A percentile compares a stretch with the other conserved stretches of the same genome.
Evolutionary conservation across 2,797 vertebrate species (phyloP).

Genomic region (Myotis pilosus): DNA sequence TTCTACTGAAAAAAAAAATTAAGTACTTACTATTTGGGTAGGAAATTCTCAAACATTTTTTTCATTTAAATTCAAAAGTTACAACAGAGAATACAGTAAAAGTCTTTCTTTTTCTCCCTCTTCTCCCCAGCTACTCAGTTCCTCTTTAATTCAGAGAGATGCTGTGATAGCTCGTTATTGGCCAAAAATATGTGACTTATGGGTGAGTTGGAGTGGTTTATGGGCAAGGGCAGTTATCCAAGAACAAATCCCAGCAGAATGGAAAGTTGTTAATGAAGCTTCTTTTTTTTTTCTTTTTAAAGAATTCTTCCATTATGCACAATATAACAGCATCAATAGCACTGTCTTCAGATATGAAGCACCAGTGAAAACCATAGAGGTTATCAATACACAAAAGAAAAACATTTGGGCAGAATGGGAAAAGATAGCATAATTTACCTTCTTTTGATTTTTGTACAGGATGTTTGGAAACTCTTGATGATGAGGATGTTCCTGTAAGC

Average conservation of each 20-base stretch:
- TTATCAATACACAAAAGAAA: background rate
- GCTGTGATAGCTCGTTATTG: background rate
- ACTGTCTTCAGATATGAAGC: background rate
- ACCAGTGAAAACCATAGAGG: background rate
- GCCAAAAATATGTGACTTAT: constrained; percentile 19
- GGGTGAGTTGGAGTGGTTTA: constrained; percentile 21
- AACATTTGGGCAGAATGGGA: background rate
- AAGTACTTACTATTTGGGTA: background rate
- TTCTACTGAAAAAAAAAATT: background rate
- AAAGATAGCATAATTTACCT: background rate
- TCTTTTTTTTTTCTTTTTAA: background rate
- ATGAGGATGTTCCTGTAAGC: constrained; percentile 10
- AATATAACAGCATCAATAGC: background rate
- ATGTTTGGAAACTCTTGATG: background rate
- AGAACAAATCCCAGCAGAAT: constrained; percentile 54
- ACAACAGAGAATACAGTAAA: background rate
- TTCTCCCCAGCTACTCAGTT: background rate
- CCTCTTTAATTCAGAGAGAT: background rate
- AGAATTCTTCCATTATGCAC: background rate
- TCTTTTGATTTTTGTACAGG: constrained; percentile 18
- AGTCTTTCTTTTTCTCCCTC: background rate
- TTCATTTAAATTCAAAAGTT: constrained; percentile 32
- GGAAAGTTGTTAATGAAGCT: constrained; percentile 21
- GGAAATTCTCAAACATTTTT: background rate
- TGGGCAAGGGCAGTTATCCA: constrained; percentile 1